These are phyloP conservation scores for Sparidentex hasta DNA, from an alignment of 2,797 vertebrate species.

Conservation along the genomic window DNA sequence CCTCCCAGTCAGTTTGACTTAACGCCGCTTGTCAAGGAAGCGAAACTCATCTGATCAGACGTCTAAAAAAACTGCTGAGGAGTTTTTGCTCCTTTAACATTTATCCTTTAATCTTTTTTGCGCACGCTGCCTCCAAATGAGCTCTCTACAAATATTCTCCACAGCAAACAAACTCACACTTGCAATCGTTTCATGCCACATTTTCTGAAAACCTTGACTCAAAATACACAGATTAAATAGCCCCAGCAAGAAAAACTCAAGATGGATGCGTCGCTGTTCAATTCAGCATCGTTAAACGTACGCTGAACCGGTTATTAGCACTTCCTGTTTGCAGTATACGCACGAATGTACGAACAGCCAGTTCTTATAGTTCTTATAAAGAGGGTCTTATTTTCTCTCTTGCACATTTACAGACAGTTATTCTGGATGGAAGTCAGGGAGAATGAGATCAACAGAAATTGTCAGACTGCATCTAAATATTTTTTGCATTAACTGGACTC, in stretches of 20 bases:
- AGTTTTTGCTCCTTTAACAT: constrained; percentile 25
- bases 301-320: background rate
- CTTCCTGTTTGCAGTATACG: background rate
- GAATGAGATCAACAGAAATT: no score
- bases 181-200: background rate
- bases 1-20: constrained; percentile 46
- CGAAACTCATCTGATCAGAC: constrained; percentile 43
- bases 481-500: no score
- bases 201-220: background rate
- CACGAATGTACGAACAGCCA: background rate
- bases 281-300: background rate
- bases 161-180: constrained; percentile 7
- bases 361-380: background rate
- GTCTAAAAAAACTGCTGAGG: constrained; percentile 33
- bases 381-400: background rate
- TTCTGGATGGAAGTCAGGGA: background rate
- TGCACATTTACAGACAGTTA: background rate
- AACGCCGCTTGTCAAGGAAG: constrained; percentile 43
- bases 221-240: background rate
- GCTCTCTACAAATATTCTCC: background rate
- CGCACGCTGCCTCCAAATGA: background rate
- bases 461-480: background rate
- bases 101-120: constrained; percentile 19
- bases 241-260: no score
- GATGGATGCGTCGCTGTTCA: background rate